Evolutionary conservation across 1,140 invertebrate genomes (phyloP).

Genomic region (Coelopa frigida): DNA sequence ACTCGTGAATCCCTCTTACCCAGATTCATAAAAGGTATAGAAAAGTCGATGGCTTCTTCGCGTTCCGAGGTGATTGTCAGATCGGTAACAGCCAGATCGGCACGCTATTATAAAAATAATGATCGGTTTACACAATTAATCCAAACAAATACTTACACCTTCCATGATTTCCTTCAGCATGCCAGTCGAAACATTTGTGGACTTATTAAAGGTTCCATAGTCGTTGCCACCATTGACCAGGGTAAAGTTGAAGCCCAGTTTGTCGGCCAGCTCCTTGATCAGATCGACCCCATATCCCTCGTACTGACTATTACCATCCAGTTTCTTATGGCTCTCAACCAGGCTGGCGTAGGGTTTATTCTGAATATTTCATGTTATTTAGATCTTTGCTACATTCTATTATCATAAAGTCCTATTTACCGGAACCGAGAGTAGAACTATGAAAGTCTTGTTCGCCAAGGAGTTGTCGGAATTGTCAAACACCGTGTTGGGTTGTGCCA

Average conservation of each 20-base stretch:
- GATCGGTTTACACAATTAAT: background rate
- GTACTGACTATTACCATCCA: slow-evolving; percentile 74
- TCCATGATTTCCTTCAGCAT: slow-evolving; percentile 80
- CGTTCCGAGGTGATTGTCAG: slow-evolving; percentile 82
- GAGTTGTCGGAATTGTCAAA: slow-evolving; percentile 47
- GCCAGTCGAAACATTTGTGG: slow-evolving; percentile 71
- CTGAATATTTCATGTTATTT: slow-evolving; percentile 45
- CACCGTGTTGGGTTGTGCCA: slow-evolving; percentile 23
- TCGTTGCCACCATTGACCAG: slow-evolving; percentile 66
- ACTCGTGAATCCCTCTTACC: slow-evolving; percentile 35
- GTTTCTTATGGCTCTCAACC: slow-evolving; percentile 59
- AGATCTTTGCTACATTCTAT: background rate
- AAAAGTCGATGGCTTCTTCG: slow-evolving; percentile 79
- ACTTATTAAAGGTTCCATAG: slow-evolving; percentile 62
- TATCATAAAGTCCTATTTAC: slow-evolving; percentile 16
- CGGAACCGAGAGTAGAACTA: slow-evolving; percentile 58
- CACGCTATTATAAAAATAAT: slow-evolving; percentile 41
- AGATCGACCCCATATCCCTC: slow-evolving; percentile 77
- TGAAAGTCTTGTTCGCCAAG: slow-evolving; percentile 74
- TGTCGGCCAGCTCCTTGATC: slow-evolving; percentile 63
- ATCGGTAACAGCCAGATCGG: slow-evolving; percentile 81
- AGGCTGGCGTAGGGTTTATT: slow-evolving; percentile 78
- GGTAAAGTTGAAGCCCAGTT: slow-evolving; percentile 80
- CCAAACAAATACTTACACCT: slow-evolving; percentile 50
- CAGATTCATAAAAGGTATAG: slow-evolving; percentile 85